These are phyloP conservation scores for Drosophila rellima DNA, from an alignment of 2,888 invertebrate species.

Conservation along the genomic window DNA sequence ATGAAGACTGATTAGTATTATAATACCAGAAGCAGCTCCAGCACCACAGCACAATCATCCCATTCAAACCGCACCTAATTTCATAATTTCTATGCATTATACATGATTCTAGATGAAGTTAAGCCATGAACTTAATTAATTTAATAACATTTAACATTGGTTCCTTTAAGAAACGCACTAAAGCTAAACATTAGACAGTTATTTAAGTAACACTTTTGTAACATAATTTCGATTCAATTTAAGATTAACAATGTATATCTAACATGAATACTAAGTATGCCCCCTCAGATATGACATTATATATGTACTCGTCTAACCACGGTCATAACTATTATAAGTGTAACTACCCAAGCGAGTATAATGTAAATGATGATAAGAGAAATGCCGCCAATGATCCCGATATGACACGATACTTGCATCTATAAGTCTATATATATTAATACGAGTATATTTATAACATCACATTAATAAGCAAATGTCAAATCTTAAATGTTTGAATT, in stretches of 20 bases:
- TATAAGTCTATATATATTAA: constrained; percentile 37
- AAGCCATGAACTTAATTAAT: constrained; percentile 45
- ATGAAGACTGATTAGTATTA: constrained; percentile 80
- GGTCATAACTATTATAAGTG: constrained; percentile 50
- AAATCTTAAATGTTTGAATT: constrained; percentile 75
- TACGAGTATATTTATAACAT: constrained; percentile 60
- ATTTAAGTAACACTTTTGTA: constrained; percentile 70
- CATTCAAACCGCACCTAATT: constrained; percentile 15
- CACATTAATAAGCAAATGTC: constrained; percentile 57
- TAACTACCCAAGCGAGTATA: constrained; percentile 51
- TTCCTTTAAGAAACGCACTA: constrained; percentile 76
- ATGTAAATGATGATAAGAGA: constrained; percentile 62
- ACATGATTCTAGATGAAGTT: constrained; percentile 30
- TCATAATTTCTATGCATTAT: constrained; percentile 13
- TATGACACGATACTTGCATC: constrained; percentile 45
- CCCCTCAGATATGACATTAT: constrained; percentile 25
- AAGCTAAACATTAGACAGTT: constrained; percentile 41
- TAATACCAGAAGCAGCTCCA: constrained; percentile 43
- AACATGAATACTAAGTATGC: constrained; percentile 64
- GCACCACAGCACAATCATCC: constrained; percentile 20
- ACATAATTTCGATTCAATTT: constrained; percentile 72
- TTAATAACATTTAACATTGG: constrained; percentile 69
- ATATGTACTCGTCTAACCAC: constrained; percentile 29
- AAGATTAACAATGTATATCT: constrained; percentile 34
- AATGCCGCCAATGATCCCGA: constrained; percentile 56